phyloP scores from a whole-genome alignment of 2,113 vertebrate genomes.

The Pristiophorus japonicus region DNA sequence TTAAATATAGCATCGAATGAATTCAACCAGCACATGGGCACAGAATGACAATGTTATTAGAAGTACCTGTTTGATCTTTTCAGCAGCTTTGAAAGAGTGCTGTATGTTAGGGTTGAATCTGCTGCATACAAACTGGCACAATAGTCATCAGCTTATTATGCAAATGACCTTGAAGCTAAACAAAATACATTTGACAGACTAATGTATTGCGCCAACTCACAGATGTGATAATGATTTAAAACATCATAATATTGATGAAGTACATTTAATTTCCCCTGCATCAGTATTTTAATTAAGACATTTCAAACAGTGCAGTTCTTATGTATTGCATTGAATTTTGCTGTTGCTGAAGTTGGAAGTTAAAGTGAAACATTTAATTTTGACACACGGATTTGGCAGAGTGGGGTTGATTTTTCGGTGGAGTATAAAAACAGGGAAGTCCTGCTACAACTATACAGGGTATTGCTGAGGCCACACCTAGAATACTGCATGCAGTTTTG shows the following conservation, averaged over 20 bases:
- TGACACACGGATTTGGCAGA: neutral
- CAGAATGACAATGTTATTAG: neutral
- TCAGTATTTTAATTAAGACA: neutral
- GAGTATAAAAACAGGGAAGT: too few relatives aligned
- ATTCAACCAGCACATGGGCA: neutral
- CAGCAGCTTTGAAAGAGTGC: neutral
- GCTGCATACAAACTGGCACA: neutral
- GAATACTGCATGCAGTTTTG: too few relatives aligned
- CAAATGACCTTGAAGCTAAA: neutral
- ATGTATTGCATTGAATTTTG: neutral
- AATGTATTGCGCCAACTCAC: neutral
- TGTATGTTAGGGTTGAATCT: neutral
- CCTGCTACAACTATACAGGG: too few relatives aligned
- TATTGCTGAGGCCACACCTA: too few relatives aligned
- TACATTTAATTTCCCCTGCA: neutral
- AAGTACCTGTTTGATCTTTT: neutral
- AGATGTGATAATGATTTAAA: neutral
- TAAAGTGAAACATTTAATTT: neutral
- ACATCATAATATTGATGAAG: neutral
- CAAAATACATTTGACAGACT: neutral
- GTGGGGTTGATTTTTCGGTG: neutral
- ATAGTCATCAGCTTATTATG: neutral
- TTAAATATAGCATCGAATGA: slow-evolving; percentile 20
- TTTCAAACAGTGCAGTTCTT: neutral
- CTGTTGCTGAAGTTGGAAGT: neutral